Base-by-base conservation (phyloP, 2,888 invertebrate genomes). In the Conistra vaccinii region DNA sequence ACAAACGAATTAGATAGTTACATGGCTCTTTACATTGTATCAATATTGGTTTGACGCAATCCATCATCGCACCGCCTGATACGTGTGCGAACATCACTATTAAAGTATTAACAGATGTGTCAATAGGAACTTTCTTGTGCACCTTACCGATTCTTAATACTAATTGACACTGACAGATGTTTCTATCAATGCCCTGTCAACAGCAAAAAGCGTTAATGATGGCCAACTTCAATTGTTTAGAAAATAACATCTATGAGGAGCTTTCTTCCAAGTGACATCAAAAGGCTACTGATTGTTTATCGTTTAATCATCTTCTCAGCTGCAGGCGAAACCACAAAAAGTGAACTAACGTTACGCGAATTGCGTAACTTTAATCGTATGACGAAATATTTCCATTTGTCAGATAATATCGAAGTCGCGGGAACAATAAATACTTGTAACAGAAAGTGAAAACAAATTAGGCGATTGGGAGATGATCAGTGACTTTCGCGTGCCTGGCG, bases 381-480 rank as follows among this genome's bases (percentile, higher is more conserved):
- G 90, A 92, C 89, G 91, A 91, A 93, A 93, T 93, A 93, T 92
- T 94, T 92, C 89, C 91, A 94, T 95, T 95, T 93, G 92, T 94
- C 92, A 91, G 95, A 95, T 95, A 94, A 85, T 82, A 94, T 95
- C 94, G 89, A 70, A 62, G 77, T 83, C 75, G 88, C 89, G 91
- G 91, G 91, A 93, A 94, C 93, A 94, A 94, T 91, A 91, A 91
- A 89, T 85, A 88, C 84, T 92, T 92, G 93, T 92, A 94, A 94
- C 90, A 91, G 91, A 95, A 95, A 95, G 94, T 91, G 93, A 94
- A 95, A 95, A 95, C 93, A 95, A 86, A 95, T 95, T 94, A 94
- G 93, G 92, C 90, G 92, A 91, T 92, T 89, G 91, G 90, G 87
- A 91, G 89, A 91, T 91, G 90, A 89, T 92, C 92, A 89, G 88